Evolutionary conservation across 2,888 invertebrate species (phyloP), one percentile per base, ranked within the genome.

Genomic region (Lepidocyrtoides sp.): DNA sequence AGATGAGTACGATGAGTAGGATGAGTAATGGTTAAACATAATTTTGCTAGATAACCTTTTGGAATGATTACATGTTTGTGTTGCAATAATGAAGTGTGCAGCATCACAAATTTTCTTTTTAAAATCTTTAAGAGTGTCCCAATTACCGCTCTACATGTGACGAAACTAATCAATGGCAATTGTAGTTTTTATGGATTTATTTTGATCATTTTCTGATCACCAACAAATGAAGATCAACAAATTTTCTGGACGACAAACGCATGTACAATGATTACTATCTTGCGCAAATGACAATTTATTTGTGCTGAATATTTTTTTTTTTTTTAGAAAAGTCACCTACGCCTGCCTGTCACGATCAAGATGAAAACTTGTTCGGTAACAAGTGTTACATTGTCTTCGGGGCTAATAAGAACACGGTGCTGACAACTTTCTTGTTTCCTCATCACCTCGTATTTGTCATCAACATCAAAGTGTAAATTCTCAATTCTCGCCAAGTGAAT

Each of bases 361-460:
- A 32, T n/a, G 29, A 32, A 66, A 66, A 66, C n/a, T 36, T n/a
- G 7, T 32, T 69, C 66, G 51, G 14, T 69, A 32, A 32, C 48
- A 48, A 10, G 48, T 23, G 26, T 75, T 48, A 75, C n/a, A n/a
- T n/a, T 57, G 2, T 63, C 63, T 82, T n/a, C 44, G 17, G 44
- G 60, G 29, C 44, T 23, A 44, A 72, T 2, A 20, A 17, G n/a
- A 20, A 75, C 20, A 72, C n/a, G 29, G 36, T 36, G 14, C 23
- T 32, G 14, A 60, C 57, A 86, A 86, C 86, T 86, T 86, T 86
- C 86, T 75, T 75, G 36, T 66, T 36, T 72, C 51, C n/a, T n/a
- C n/a, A n/a, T n/a, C n/a, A n/a, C n/a, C n/a, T n/a, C n/a, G n/a
- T n/a, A n/a, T n/a, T n/a, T n/a, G n/a, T n/a, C n/a, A 32, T 84